Percentiles rank a stretch among this genome's conserved stretches.
phyloP scores from a whole-genome alignment of 1,140 invertebrate species.

The Platyura marginata region DNA sequence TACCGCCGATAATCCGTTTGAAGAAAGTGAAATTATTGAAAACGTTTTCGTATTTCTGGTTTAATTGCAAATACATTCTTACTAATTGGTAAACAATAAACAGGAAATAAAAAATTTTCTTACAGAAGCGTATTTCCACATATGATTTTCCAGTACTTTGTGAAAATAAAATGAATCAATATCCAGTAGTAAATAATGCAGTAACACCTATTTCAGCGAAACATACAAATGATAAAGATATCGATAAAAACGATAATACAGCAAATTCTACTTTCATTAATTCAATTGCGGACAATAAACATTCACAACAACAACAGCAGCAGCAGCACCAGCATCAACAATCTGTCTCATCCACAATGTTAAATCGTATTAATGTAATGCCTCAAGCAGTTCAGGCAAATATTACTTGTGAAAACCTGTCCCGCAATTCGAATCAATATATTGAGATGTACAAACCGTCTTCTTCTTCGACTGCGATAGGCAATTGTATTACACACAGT shows the following conservation, averaged over 20 bases:
- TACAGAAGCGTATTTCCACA: slow-evolving; percentile 4
- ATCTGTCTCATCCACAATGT: too few relatives aligned
- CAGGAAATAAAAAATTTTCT: not conserved
- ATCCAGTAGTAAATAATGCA: not conserved
- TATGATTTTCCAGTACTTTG: slow-evolving; percentile 4
- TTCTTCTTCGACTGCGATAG: too few relatives aligned
- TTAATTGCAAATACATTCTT: too few relatives aligned
- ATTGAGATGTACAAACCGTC: too few relatives aligned
- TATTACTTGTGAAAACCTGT: too few relatives aligned
- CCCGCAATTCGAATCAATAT: too few relatives aligned
- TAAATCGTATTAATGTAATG: too few relatives aligned
- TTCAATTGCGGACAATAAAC: not conserved
- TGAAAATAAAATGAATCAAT: slow-evolving; percentile 2
- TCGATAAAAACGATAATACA: not conserved
- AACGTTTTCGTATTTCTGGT: too few relatives aligned
- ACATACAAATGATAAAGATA: not conserved
- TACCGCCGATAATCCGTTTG: too few relatives aligned
- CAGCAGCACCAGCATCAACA: not conserved
- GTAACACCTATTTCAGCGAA: not conserved
- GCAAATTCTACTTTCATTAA: not conserved
- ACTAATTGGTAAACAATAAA: not conserved
- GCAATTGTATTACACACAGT: too few relatives aligned
- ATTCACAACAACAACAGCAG: not conserved
- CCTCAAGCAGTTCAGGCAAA: too few relatives aligned
- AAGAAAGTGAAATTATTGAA: too few relatives aligned